A percentile compares a stretch with the other conserved stretches of the same genome.
These are phyloP conservation scores for Nephrotoma guestfalica DNA, from an alignment of 2,888 invertebrate species.

Conservation along the genomic window DNA sequence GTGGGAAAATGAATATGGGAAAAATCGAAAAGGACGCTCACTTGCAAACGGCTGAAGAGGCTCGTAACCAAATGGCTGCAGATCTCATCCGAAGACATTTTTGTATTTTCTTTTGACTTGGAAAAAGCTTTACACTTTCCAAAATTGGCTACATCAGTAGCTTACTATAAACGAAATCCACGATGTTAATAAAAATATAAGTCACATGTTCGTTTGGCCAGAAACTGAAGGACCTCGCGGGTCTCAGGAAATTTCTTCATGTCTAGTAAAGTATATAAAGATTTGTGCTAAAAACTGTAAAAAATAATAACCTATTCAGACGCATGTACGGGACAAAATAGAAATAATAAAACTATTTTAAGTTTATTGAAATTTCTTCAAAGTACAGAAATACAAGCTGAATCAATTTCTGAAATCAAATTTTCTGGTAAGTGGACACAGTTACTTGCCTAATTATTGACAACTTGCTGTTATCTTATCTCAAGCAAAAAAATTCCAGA, in stretches of 20 bases:
- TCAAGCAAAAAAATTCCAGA: slow-evolving; percentile 10
- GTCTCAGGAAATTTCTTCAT: slow-evolving; percentile 12
- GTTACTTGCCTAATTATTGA: slow-evolving; percentile 11
- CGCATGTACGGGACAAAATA: too few relatives aligned
- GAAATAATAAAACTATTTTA: too few relatives aligned
- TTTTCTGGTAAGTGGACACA: too few relatives aligned
- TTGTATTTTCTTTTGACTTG: slow-evolving; percentile 6
- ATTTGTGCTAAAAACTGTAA: slow-evolving; percentile 11
- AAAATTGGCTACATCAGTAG: too few relatives aligned
- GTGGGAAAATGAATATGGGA: neutral
- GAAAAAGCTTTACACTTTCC: neutral
- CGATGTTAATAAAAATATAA: slow-evolving; percentile 15
- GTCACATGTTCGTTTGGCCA: slow-evolving; percentile 15
- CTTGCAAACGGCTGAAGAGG: neutral
- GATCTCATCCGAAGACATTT: neutral
- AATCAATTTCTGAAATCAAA: slow-evolving; percentile 6
- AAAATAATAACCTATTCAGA: too few relatives aligned
- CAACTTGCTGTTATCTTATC: slow-evolving; percentile 11
- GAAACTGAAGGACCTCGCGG: slow-evolving; percentile 17
- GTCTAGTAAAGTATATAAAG: slow-evolving; percentile 13
- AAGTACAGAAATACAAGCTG: slow-evolving; percentile 13
- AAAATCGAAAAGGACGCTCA: neutral
- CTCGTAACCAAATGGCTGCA: neutral
- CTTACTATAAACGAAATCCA: slow-evolving; percentile 9
- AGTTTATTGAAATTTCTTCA: slow-evolving; percentile 13